phyloP scores from a whole-genome alignment of 2,888 invertebrate species.

The Strigamia crassipes region DNA sequence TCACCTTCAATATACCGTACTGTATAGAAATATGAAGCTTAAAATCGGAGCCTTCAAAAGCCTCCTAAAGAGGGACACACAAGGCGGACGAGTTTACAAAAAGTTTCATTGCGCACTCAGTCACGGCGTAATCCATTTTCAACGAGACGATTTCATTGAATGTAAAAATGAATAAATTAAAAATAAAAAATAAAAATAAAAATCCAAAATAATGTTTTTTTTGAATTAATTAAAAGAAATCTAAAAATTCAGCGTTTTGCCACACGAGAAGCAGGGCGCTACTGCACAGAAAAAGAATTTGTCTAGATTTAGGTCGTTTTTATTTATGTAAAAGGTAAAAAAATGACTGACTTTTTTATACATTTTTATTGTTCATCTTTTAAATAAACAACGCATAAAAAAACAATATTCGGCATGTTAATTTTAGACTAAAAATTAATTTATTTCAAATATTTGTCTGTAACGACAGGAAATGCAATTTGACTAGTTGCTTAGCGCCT shows the following conservation, averaged over 20 bases:
- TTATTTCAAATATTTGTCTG: neutral
- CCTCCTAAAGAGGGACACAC: slow-evolving; percentile 13
- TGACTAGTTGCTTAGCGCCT: neutral
- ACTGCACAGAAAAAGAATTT: neutral
- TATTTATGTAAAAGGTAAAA: neutral
- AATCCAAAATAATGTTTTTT: too few species aligned
- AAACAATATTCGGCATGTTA: neutral
- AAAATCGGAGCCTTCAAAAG: neutral
- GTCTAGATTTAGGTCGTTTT: neutral
- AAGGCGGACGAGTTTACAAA: neutral
- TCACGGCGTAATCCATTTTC: neutral
- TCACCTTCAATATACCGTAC: neutral
- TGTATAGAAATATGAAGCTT: neutral
- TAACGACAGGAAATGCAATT: neutral
- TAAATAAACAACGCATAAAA: too few species aligned
- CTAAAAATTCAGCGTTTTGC: neutral
- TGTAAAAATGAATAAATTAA: too few species aligned
- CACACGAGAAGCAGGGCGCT: neutral
- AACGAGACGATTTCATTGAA: neutral
- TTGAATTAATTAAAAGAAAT: neutral
- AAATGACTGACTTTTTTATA: too few species aligned
- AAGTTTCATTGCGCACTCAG: neutral
- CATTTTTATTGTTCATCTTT: too few species aligned
- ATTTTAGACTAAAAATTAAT: neutral
- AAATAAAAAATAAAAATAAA: too few species aligned